Evolutionary conservation across 2,113 vertebrate species (phyloP).

Genomic region (Archocentrus centrarchus): DNA sequence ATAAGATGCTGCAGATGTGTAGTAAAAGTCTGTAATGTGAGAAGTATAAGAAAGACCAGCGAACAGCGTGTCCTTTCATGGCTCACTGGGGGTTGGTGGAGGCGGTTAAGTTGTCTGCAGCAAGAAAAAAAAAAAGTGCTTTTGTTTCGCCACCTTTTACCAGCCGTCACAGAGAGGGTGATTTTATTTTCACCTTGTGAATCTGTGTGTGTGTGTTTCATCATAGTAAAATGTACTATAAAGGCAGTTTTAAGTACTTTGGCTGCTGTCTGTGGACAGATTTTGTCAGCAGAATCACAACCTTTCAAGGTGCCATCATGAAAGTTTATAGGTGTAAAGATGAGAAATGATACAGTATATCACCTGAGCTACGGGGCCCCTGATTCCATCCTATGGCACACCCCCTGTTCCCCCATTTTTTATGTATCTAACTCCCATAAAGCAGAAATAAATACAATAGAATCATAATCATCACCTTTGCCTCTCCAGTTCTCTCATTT

Average conservation of each 20-base stretch:
- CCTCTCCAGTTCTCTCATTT: slow-evolving; percentile 78
- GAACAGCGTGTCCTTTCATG: slow-evolving; percentile 33
- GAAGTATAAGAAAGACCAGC: slow-evolving; percentile 1
- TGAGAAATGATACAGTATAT: background rate
- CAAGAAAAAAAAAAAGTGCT: background rate
- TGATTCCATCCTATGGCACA: background rate
- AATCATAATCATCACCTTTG: slow-evolving; percentile 81
- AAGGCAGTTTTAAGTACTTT: too few species aligned
- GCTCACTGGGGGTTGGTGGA: slow-evolving; percentile 5
- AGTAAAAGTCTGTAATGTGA: background rate
- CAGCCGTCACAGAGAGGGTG: background rate
- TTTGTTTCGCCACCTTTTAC: background rate
- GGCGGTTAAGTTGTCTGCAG: slow-evolving; percentile 14
- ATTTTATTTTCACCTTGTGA: background rate
- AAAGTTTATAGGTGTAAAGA: background rate
- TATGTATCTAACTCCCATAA: background rate
- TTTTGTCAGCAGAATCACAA: too few species aligned
- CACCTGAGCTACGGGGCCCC: background rate
- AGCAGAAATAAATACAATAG: background rate
- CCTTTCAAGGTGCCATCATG: background rate
- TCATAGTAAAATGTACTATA: too few species aligned
- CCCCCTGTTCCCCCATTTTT: background rate
- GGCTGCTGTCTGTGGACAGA: too few species aligned
- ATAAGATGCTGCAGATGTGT: background rate
- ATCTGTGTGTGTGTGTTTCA: background rate